These are phyloP conservation scores for Mirounga angustirostris DNA, from an alignment of 2,113 vertebrate species.

Conservation along the genomic window DNA sequence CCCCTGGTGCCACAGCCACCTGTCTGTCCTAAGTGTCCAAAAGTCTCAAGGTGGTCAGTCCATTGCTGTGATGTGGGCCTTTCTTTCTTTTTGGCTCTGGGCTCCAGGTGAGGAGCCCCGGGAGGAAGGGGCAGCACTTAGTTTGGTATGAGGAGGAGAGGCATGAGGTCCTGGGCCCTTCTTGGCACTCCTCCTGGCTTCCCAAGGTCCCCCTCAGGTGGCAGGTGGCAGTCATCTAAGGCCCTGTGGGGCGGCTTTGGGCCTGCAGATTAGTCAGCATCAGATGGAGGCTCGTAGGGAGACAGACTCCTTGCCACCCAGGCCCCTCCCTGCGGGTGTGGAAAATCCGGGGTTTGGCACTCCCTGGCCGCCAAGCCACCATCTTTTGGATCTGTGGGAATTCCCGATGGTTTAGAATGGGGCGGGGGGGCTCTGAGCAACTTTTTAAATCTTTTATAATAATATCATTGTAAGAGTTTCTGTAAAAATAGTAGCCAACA, in stretches of 20 bases:
- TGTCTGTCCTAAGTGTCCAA: neutral
- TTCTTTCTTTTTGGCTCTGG: neutral
- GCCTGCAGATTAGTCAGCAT: neutral
- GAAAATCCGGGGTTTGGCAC: fast-evolving
- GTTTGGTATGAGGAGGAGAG: neutral
- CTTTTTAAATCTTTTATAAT: neutral
- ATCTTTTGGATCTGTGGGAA: fast-evolving
- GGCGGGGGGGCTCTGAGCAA: neutral
- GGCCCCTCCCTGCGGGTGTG: neutral
- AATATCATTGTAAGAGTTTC: neutral
- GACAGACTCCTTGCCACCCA: neutral
- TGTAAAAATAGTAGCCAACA: neutral
- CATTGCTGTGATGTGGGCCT: neutral
- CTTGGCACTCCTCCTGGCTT: fast-evolving
- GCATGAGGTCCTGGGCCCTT: fast-evolving
- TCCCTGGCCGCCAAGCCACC: fast-evolving
- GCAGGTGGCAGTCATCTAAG: neutral
- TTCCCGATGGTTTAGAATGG: fast-evolving
- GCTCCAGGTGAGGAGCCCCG: neutral
- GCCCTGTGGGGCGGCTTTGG: neutral
- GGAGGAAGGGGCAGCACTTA: neutral
- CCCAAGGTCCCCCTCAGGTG: neutral
- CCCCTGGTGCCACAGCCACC: no score
- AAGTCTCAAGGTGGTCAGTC: neutral
- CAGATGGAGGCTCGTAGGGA: neutral